Evolutionary conservation across 2,797 vertebrate species (phyloP).

Genomic region (Gambusia yucatana): DNA sequence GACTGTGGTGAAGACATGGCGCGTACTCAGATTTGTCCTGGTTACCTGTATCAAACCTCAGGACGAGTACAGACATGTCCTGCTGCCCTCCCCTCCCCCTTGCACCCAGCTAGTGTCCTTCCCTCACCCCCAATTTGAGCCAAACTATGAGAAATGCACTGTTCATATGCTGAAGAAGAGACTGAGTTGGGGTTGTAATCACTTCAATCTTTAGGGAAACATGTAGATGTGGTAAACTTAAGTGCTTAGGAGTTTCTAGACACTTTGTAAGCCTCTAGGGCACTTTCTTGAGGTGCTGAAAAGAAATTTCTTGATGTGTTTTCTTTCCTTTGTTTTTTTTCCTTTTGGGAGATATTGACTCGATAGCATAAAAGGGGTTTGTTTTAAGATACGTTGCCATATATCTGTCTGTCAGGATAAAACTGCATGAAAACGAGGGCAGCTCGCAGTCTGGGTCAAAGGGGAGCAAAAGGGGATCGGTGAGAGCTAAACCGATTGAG

Average conservation of each 20-base stretch:
- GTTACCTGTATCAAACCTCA: constrained; percentile 49
- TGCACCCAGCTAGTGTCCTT: constrained; percentile 55
- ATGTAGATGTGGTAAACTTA: constrained; percentile 66
- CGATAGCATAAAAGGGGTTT: constrained; percentile 66
- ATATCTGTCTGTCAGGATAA: constrained; percentile 58
- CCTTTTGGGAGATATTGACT: constrained; percentile 63
- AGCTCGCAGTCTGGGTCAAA: constrained; percentile 59
- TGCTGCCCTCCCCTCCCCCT: constrained; percentile 26
- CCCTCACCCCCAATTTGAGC: constrained; percentile 62
- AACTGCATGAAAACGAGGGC: constrained; percentile 69
- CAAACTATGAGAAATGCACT: constrained; percentile 78
- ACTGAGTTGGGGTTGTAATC: constrained; percentile 64
- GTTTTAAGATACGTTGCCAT: constrained; percentile 59
- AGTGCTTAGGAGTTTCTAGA: constrained; percentile 72
- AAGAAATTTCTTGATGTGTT: constrained; percentile 63
- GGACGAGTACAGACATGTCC: constrained; percentile 51
- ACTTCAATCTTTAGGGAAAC: constrained; percentile 65
- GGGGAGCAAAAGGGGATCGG: constrained; percentile 37
- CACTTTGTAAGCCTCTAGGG: constrained; percentile 63
- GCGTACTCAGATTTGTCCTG: constrained; percentile 32
- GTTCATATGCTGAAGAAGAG: constrained; percentile 63
- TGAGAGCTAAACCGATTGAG: constrained; percentile 53
- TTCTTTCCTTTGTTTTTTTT: constrained; percentile 49
- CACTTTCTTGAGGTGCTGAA: constrained; percentile 66
- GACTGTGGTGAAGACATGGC: constrained; percentile 16